phyloP scores from a whole-genome alignment of 92 coral and sea anemone genomes.

The Umimayanthus chanpuru region DNA sequence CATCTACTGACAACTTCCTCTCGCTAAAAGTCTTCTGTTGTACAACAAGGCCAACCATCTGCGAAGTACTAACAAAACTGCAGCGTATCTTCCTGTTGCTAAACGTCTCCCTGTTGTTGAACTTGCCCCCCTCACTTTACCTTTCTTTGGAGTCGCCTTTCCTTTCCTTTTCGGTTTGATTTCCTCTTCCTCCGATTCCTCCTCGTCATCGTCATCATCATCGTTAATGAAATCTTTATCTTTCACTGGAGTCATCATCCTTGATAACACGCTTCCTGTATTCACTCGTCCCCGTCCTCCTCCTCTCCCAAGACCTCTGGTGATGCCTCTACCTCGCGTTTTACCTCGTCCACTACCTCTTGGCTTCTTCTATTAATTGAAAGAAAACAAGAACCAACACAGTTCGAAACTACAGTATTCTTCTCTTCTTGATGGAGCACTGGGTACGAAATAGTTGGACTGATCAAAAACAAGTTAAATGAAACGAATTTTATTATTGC shows the following conservation, averaged over 20 bases:
- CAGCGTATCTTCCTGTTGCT: background rate
- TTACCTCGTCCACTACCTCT: slow-evolving; percentile 57
- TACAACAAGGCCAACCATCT: background rate
- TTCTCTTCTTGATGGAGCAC: background rate
- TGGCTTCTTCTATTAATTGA: background rate
- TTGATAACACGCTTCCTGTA: background rate
- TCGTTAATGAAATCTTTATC: slow-evolving; percentile 16
- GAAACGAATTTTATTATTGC: no score
- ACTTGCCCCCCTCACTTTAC: background rate
- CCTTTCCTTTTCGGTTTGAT: slow-evolving; percentile 9
- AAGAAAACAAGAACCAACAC: background rate
- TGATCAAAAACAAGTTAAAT: no score
- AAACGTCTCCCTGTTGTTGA: background rate
- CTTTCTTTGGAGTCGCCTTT: slow-evolving; percentile 18
- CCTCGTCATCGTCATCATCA: slow-evolving; percentile 34
- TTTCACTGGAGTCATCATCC: slow-evolving; percentile 17
- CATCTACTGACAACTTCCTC: no score
- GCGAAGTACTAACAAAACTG: background rate
- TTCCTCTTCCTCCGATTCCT: slow-evolving; percentile 16
- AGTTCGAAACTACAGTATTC: background rate
- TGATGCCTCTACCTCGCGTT: slow-evolving; percentile 49
- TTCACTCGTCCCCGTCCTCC: slow-evolving; percentile 45
- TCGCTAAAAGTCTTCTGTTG: no score
- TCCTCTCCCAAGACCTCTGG: slow-evolving; percentile 51
- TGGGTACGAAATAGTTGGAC: no score